Evolutionary conservation across 2,888 invertebrate species (phyloP), one percentile per base, ranked within the genome.

Genomic region (Lithophane leautieri): DNA sequence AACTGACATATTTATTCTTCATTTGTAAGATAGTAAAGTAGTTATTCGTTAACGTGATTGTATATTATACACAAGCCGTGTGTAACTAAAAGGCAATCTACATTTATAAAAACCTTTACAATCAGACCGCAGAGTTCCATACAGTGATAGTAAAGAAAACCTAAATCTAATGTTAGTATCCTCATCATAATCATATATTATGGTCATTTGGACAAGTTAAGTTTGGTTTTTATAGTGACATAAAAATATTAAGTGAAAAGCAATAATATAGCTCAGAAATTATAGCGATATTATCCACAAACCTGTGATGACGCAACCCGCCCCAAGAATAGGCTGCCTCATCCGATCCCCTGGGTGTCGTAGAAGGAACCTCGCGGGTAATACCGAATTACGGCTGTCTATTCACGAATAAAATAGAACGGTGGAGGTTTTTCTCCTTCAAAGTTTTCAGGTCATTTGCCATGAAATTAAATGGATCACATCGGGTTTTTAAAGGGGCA

Each of bases 291-390:
- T 69, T 34, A 80, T 34, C 76, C 69, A 40, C 56, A 58, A 56
- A 58, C 25, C 62, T 54, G 9, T 22, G 58, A 83, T 83, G 80
- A 66, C 81, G 76, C 52, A 76, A 82, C 54, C 19, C 52, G 44
- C 25, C 44, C 44, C 34, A 28, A 70, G 71, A 84, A 76, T 56
- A 76, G 70, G 76, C 67, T 44, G 28, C 71, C 62, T 70, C 58
- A 42, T 62, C 47, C 40, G 19, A n/a, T 84, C 82, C 85, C 85
- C 16, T 16, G 82, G 77, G 85, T 34, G 67, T 76, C 85, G 81
- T 82, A 50, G 50, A 71, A 8, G 28, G 11, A 72, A 70, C 60
- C 63, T 54, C 70, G 34, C 4, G 70, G 50, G 67, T 60, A 61
- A 66, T 83, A 56, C 67, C 47, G 54, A 60, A 58, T 76, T 77